Conservation (phyloP, 1,140 invertebrate genomes). For the Pseudomyrmex gracilis region DNA sequence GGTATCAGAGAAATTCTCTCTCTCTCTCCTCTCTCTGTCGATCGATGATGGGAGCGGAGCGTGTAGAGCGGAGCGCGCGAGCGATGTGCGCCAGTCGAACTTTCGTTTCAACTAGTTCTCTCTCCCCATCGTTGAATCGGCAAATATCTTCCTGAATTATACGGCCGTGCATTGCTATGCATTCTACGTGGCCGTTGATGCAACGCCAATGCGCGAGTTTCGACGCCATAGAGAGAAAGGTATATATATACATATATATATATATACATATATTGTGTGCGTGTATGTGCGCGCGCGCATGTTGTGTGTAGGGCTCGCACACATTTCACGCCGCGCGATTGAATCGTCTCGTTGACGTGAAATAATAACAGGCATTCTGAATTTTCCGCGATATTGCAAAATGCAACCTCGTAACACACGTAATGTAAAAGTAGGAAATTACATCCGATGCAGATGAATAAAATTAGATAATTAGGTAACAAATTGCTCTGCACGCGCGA, state of each 20-base stretch:
- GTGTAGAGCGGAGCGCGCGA: no score
- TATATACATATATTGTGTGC: no score
- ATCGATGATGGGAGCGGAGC: constrained; percentile 64
- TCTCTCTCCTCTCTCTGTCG: no score
- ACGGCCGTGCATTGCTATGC: constrained; percentile 41
- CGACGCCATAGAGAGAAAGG: no score
- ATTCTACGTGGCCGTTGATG: constrained; percentile 34
- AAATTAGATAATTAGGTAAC: no score
- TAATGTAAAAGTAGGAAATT: background rate
- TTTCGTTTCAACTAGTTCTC: constrained; percentile 66
- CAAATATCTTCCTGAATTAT: constrained; percentile 66
- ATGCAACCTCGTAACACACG: background rate
- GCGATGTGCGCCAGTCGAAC: constrained; percentile 52
- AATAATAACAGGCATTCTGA: constrained; percentile 15
- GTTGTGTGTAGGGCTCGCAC: background rate
- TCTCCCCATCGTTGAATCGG: constrained; percentile 59
- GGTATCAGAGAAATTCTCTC: constrained; percentile 77
- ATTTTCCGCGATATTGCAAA: constrained; percentile 30
- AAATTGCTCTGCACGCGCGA: no score
- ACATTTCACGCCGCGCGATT: constrained; percentile 33
- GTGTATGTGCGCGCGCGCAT: constrained; percentile 22
- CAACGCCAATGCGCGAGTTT: constrained; percentile 36
- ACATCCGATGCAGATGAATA: background rate
- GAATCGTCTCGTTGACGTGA: constrained; percentile 41
- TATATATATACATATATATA: no score